phyloP scores from a whole-genome alignment of 2,888 invertebrate genomes.

The Neoascia interrupta region DNA sequence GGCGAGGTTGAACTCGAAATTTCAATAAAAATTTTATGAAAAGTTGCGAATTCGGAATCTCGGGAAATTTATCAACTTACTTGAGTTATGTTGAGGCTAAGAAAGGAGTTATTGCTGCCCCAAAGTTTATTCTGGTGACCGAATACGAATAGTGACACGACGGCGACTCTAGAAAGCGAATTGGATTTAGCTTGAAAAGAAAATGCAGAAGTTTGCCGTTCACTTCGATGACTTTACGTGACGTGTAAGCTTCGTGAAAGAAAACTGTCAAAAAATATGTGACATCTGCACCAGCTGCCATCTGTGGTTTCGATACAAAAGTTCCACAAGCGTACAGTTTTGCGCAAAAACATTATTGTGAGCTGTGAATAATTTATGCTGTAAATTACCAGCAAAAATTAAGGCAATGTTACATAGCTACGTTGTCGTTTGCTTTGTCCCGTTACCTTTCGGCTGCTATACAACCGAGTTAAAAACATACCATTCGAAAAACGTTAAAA shows the following conservation, averaged over 20 bases:
- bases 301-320: constrained; percentile 29
- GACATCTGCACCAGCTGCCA: constrained; percentile 11
- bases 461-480: no score
- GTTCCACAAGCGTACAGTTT: no score
- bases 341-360: no score
- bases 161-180: constrained; percentile 29
- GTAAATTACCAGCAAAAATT: no score
- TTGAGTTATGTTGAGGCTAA: constrained; percentile 20
- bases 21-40: constrained; percentile 18
- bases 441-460: no score
- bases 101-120: not conserved
- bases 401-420: no score
- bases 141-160: constrained; percentile 50
- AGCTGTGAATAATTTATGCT: no score
- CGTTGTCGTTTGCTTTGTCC: no score
- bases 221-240: constrained; percentile 73
- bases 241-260: constrained; percentile 76
- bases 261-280: constrained; percentile 73
- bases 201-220: constrained; percentile 46
- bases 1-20: no score
- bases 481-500: no score
- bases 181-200: constrained; percentile 32
- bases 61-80: constrained; percentile 22
- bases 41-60: no score
- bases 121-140: not conserved